Evolutionary conservation across 1,140 invertebrate genomes (phyloP), one percentile per base, ranked within the genome.

Genomic region (Papilio dardanus): DNA sequence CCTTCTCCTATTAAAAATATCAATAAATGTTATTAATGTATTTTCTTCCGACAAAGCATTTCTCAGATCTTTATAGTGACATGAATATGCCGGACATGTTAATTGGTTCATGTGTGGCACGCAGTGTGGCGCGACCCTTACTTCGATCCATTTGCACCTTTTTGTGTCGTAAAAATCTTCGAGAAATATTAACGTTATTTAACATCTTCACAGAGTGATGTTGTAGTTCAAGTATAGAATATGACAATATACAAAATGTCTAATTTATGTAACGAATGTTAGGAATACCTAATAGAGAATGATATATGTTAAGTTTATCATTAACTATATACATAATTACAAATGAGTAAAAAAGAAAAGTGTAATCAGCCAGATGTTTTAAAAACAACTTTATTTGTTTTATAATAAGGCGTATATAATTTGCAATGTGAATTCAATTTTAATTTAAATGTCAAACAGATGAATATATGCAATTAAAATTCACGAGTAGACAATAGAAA

Each of bases 141-240:
- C 79, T 71, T 54, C 33, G 62, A 68, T 75, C 78, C 80, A 83
- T 83, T 83, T 73, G 78, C 82, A 83, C 82, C 82, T 83, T 77
- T 79, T 82, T 78, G 40, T 74, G 74, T 76, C 42, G 31, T 50
- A 76, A 68, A 69, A 75, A 40, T 69, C 67, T 37, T 69, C 67
- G 67, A 40, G 67, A 28, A 24, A 40, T 69, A 69, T 69, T 42
- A 69, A 37, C 67, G 35, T 69, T 42, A 40, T 69, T 69, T 37
- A 69, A 69, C 67, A 69, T 69, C 33, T 69, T 10, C 10, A 62
- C 0, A 62, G 54, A 16, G 5, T 5, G 21, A 62, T 62, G 54
- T 62, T 0, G 54, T 28, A 28, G 54, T 0, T 62, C 54, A 62
- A 62, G 2, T 16, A 1, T 16, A n/a, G 54, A 62, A 62, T 14